Evolutionary conservation across 2,113 vertebrate genomes (phyloP).

Genomic region (Cyrtonyx montezumae): DNA sequence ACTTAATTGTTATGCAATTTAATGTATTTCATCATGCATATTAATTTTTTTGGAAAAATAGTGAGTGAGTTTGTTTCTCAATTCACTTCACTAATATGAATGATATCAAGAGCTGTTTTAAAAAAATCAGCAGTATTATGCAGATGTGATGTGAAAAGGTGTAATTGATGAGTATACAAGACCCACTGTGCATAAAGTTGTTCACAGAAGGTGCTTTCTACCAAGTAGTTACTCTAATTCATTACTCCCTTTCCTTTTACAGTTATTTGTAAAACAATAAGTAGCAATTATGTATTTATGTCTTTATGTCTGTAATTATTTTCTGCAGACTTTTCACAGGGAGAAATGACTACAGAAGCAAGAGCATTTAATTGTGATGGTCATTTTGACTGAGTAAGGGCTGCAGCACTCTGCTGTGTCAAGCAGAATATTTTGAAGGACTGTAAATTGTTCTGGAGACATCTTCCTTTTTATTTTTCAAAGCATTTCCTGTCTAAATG

Average conservation of each 20-base stretch:
- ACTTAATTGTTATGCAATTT: background rate
- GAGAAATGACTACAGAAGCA: background rate
- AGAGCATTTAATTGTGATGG: background rate
- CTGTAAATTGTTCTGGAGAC: background rate
- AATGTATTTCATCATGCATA: background rate
- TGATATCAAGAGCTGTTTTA: background rate
- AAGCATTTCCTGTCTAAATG: background rate
- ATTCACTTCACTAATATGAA: background rate
- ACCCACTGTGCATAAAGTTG: background rate
- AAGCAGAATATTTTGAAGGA: background rate
- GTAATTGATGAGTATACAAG: background rate
- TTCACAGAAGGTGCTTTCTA: background rate
- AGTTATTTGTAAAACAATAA: conserved; percentile 14
- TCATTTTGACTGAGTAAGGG: background rate
- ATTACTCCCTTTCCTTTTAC: background rate
- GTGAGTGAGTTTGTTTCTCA: background rate
- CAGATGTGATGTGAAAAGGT: background rate
- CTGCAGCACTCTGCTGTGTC: background rate
- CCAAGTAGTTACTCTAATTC: background rate
- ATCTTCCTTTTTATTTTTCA: background rate
- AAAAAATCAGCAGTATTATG: background rate
- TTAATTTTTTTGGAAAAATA: background rate
- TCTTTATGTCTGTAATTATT: conserved; percentile 29
- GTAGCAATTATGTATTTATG: conserved; percentile 27
- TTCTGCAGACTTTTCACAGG: background rate